Evolutionary conservation across 2,113 vertebrate species (phyloP).

Genomic region (Ochotona curzoniae): DNA sequence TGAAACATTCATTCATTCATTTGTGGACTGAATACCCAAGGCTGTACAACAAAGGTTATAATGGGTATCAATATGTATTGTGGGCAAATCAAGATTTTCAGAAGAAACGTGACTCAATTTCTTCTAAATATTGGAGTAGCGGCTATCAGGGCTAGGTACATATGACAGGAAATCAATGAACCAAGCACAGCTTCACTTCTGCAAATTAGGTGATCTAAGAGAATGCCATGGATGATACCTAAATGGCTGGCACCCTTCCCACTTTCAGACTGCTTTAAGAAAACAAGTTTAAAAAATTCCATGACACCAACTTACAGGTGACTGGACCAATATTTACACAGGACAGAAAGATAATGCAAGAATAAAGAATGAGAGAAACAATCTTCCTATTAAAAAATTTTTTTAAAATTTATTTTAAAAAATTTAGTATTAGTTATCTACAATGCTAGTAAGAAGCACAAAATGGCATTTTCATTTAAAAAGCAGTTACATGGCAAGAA

Average conservation of each 20-base stretch:
- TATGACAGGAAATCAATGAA: conserved; percentile 1
- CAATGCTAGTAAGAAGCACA: neutral
- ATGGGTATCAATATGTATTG: neutral
- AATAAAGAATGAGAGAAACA: neutral
- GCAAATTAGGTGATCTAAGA: conserved; percentile 5
- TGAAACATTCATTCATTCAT: conserved; percentile 11
- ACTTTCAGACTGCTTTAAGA: conserved; percentile 23
- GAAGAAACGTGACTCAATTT: neutral
- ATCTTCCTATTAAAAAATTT: too few species aligned
- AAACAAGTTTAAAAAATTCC: conserved; percentile 23
- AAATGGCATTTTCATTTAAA: conserved; percentile 33
- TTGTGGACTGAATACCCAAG: neutral
- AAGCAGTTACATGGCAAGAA: neutral
- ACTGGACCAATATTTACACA: conserved; percentile 4
- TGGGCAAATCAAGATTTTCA: neutral
- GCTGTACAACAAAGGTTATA: neutral
- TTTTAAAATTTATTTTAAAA: neutral
- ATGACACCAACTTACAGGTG: neutral
- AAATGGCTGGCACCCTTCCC: neutral
- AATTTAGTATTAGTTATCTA: neutral
- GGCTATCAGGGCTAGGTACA: neutral
- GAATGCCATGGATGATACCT: neutral
- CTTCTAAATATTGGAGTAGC: neutral
- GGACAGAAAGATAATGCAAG: neutral
- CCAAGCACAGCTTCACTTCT: neutral